A percentile compares a stretch with the other conserved stretches of the same genome.
These are phyloP conservation scores for Athrips mouffetella DNA, from an alignment of 2,888 invertebrate genomes.

Conservation along the genomic window DNA sequence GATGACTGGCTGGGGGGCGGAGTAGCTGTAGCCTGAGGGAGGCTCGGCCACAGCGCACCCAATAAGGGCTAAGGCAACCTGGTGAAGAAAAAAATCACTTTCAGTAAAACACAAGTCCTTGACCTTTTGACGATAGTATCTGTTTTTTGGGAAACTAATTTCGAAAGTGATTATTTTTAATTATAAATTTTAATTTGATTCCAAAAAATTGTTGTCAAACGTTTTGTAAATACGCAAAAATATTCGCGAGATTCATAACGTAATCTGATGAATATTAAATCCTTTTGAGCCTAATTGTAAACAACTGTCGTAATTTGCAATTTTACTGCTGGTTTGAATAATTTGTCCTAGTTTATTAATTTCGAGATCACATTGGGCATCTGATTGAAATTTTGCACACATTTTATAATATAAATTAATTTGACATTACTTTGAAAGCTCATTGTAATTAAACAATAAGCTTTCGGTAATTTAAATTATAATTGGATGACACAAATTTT, in stretches of 20 bases:
- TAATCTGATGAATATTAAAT: slow-evolving; percentile 25
- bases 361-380: background rate
- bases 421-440: no score
- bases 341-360: no score
- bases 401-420: no score
- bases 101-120: no score
- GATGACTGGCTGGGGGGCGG: slow-evolving; percentile 74
- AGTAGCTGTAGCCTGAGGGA: slow-evolving; percentile 83
- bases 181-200: background rate
- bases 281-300: background rate
- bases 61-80: slow-evolving; percentile 85
- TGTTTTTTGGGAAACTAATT: background rate
- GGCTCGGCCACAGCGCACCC: slow-evolving; percentile 88
- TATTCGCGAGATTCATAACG: slow-evolving; percentile 10
- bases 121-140: background rate
- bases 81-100: no score
- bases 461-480: no score
- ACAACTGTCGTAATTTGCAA: slow-evolving; percentile 10
- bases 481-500: no score
- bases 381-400: background rate
- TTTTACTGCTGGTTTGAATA: background rate
- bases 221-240: slow-evolving; percentile 12
- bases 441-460: no score
- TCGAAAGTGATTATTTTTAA: background rate
- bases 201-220: background rate